Evolutionary conservation across 2,797 vertebrate genomes (phyloP), one percentile per base, ranked within the genome.

Genomic region (Tympanoctomys barrerae): DNA sequence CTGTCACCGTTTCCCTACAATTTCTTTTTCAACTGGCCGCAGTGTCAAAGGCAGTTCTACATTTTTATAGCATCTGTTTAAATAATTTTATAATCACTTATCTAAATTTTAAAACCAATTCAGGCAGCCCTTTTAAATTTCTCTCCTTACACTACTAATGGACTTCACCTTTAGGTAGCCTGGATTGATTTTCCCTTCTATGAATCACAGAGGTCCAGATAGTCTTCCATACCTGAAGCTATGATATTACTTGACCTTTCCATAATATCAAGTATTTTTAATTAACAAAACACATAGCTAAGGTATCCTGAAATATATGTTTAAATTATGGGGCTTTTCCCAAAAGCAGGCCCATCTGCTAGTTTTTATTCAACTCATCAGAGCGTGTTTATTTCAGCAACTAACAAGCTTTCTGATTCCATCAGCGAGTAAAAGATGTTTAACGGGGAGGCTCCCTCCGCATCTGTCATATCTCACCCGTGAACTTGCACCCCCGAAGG

Each of bases 401-500:
- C 95, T 91, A 84, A 96, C 82, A 86, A 94, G 95, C 88, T 81
- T 95, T 95, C 96, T 92, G 70, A 96, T 89, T 92, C 82, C 71
- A 91, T 97, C 90, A 92, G 88, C 83, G 75, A 71, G 70, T 82
- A 81, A 88, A 92, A 49, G 36, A 82, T 61, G 57, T 80, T 28
- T 68, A 26, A 62, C 5, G 26, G 61, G 4, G 42, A 90, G 39
- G 70, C 61, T 54, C 2, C 79, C 82, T 91, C 68, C 26, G 36
- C 11, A 52, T 75, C 78, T 90, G 89, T 96, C 39, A 18, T 33
- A 24, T 89, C 73, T 93, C 92, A 19, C 0, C 0, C 39, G 11
- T 87, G 95, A 91, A 87, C 82, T 64, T 54, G 28, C 21, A 39
- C 11, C 57, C 66, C 62, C 59, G 0, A 22, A 95, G 95, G 95